These are phyloP conservation scores for Cotesia chilonis DNA, from an alignment of 1,140 invertebrate genomes.

Conservation along the genomic window DNA sequence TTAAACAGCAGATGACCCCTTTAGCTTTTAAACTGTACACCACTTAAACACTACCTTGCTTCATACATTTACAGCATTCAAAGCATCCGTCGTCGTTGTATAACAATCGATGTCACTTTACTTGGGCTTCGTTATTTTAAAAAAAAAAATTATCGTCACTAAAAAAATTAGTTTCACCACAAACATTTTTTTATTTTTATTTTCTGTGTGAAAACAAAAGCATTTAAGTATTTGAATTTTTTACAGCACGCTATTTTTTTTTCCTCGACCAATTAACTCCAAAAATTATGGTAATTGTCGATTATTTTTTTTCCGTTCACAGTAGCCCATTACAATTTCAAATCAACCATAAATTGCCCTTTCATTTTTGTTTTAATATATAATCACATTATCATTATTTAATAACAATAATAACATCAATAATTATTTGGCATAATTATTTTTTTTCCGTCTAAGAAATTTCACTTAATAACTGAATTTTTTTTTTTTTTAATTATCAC, in stretches of 20 bases:
- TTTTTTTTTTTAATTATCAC: no score
- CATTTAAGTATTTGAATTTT: background rate
- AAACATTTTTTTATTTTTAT: slow-evolving; percentile 3
- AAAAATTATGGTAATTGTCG: background rate
- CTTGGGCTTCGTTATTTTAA: no score
- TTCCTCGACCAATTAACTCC: background rate
- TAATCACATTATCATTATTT: background rate
- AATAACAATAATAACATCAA: background rate
- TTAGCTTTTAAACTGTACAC: no score
- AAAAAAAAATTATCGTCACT: no score
- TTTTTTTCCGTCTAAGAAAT: no score
- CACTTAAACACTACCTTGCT: no score
- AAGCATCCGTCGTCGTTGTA: no score
- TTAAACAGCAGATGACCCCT: no score
- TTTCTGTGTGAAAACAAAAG: background rate
- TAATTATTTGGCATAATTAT: background rate
- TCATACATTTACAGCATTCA: no score
- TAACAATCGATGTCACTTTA: no score
- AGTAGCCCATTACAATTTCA: slow-evolving; percentile 10
- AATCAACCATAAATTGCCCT: slow-evolving; percentile 1
- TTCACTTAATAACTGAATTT: no score
- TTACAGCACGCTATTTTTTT: background rate
- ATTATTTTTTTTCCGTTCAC: background rate
- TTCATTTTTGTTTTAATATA: slow-evolving; percentile 7
- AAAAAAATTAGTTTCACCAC: no score